A percentile compares a stretch with the other conserved stretches of the same genome.
These are phyloP conservation scores for Zaprionus ornatus DNA, from an alignment of 1,140 invertebrate genomes.

Conservation along the genomic window DNA sequence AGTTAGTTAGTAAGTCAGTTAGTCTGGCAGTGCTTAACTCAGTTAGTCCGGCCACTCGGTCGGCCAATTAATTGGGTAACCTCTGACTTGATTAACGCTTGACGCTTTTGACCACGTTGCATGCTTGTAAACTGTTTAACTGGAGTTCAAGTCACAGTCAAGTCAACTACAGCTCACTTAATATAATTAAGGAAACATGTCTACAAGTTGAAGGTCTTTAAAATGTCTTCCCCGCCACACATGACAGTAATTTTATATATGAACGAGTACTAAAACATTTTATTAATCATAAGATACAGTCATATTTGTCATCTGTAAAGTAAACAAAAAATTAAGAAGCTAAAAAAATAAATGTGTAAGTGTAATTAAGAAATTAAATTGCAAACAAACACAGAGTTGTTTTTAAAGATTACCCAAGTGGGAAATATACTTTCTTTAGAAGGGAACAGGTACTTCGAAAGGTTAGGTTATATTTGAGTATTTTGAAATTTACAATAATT, in stretches of 20 bases:
- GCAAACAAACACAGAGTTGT: background rate
- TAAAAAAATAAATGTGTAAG: background rate
- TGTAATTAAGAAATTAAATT: background rate
- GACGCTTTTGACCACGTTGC: conserved; percentile 27
- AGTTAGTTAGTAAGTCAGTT: conserved; percentile 8
- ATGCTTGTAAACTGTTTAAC: conserved; percentile 29
- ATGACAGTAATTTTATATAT: conserved; percentile 10
- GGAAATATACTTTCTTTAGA: background rate
- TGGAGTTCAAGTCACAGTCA: conserved; percentile 18
- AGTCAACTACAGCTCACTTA: conserved; percentile 8
- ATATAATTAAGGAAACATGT: conserved; percentile 36
- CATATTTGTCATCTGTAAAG: background rate
- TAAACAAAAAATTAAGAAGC: background rate
- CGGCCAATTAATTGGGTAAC: conserved; percentile 39
- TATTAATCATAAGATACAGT: background rate
- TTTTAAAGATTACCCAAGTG: background rate
- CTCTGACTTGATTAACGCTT: conserved; percentile 45
- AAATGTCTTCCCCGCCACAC: conserved; percentile 1
- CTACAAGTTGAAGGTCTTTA: background rate
- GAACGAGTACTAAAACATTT: background rate
- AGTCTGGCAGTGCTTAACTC: background rate
- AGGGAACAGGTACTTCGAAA: too few relatives aligned
- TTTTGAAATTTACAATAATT: too few relatives aligned
- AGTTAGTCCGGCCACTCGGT: background rate
- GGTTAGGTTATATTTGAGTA: too few relatives aligned